Evolutionary conservation across 1,140 invertebrate genomes (phyloP).

Genomic region (Augochlora pura): DNA sequence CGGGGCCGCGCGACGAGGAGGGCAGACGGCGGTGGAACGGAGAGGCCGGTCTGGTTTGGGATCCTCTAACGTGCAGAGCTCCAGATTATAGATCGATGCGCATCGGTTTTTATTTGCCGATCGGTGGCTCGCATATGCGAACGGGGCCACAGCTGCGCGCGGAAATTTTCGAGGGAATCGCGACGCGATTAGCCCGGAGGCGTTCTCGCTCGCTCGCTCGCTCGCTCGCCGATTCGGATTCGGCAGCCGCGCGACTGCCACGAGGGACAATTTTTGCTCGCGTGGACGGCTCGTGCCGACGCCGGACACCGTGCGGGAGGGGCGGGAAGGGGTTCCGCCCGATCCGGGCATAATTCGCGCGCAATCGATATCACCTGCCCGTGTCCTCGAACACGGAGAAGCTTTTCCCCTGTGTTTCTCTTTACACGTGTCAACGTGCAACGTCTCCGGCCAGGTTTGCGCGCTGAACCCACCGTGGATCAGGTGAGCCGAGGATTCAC

Average conservation of each 20-base stretch:
- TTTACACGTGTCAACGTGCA: slow-evolving; percentile 54
- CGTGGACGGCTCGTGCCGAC: slow-evolving; percentile 20
- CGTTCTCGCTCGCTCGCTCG: too few relatives aligned
- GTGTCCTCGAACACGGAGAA: slow-evolving; percentile 61
- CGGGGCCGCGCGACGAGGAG: slow-evolving; percentile 45
- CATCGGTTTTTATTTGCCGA: slow-evolving; percentile 58
- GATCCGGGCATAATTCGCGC: slow-evolving; percentile 75
- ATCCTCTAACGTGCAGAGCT: neutral
- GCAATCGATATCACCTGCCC: slow-evolving; percentile 69
- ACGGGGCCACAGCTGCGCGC: slow-evolving; percentile 26
- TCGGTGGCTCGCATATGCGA: slow-evolving; percentile 34
- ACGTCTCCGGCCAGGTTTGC: slow-evolving; percentile 43
- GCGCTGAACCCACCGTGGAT: slow-evolving; percentile 60
- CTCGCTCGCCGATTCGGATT: too few relatives aligned
- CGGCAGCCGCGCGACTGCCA: too few relatives aligned
- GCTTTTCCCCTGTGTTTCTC: slow-evolving; percentile 61
- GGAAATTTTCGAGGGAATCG: slow-evolving; percentile 25
- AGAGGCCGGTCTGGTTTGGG: slow-evolving; percentile 1
- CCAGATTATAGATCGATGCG: slow-evolving; percentile 61
- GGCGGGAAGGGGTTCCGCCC: slow-evolving; percentile 34
- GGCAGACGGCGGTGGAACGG: neutral
- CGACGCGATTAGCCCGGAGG: slow-evolving; percentile 7
- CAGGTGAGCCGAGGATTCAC: slow-evolving; percentile 79
- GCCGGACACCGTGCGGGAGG: neutral
- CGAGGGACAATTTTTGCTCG: neutral